Percentiles rank a stretch among this genome's conserved stretches.
Evolutionary conservation across 1,140 invertebrate genomes (phyloP).

Genomic region (Trypoxylus dichotomus): DNA sequence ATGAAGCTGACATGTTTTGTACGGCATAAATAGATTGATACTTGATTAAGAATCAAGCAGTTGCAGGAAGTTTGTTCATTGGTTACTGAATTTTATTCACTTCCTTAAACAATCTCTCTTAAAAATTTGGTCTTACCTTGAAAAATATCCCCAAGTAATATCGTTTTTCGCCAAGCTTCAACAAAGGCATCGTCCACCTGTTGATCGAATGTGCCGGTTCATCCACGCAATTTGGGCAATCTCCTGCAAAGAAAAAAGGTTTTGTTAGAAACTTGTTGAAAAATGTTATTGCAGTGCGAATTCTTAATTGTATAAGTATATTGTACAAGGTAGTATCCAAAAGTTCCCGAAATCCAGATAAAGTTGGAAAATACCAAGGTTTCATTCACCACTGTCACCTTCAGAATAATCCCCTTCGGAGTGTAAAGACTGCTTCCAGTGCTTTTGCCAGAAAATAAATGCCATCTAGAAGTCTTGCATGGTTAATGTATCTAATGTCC

Average conservation of each 20-base stretch:
- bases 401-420: too few species aligned
- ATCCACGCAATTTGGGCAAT: slow-evolving; percentile 79
- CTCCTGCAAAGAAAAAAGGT: slow-evolving; percentile 54
- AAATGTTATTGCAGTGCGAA: too few species aligned
- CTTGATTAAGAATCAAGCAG: background rate
- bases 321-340: too few species aligned
- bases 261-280: background rate
- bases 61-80: background rate
- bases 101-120: background rate
- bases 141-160: slow-evolving; percentile 91
- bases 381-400: too few species aligned
- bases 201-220: slow-evolving; percentile 65
- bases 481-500: too few species aligned
- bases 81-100: background rate
- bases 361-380: too few species aligned
- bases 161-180: slow-evolving; percentile 82
- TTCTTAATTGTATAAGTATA: too few species aligned
- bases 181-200: slow-evolving; percentile 84
- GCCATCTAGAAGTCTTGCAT: too few species aligned
- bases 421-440: too few species aligned
- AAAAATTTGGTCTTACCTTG: slow-evolving; percentile 66
- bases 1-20: background rate
- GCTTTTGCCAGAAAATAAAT: too few species aligned
- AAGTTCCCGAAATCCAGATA: too few species aligned
- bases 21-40: background rate